Evolutionary conservation across 2,888 invertebrate species (phyloP).

Genomic region (Copidosoma aretas): DNA sequence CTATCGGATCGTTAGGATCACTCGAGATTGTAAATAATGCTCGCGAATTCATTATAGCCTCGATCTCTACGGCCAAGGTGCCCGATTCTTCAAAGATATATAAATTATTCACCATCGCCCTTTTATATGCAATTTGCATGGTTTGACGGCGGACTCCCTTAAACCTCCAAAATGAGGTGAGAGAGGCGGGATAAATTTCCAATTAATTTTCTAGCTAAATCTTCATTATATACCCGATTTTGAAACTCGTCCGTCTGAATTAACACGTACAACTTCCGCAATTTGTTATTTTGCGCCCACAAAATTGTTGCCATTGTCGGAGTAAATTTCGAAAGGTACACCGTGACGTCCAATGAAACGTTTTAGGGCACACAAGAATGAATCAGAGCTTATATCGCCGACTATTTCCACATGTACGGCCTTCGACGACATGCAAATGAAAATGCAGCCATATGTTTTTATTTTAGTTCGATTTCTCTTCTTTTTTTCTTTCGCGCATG

Average conservation of each 20-base stretch:
- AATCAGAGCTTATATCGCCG: constrained; percentile 28
- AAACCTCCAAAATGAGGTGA: constrained; percentile 25
- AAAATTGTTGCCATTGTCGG: constrained; percentile 23
- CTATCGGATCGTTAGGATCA: constrained; percentile 28
- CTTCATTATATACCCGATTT: neutral
- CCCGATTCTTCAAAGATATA: constrained; percentile 10
- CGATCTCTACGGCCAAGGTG: constrained; percentile 25
- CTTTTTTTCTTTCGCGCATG: too few species aligned
- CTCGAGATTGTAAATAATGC: constrained; percentile 30
- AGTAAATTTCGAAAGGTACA: constrained; percentile 11
- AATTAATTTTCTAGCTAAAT: neutral
- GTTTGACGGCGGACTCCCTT: constrained; percentile 30
- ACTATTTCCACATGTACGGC: constrained; percentile 37
- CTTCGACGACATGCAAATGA: constrained; percentile 29
- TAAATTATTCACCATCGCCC: constrained; percentile 14
- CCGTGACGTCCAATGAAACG: constrained; percentile 28
- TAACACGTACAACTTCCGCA: neutral
- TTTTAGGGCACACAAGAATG: constrained; percentile 24
- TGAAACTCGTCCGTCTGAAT: neutral
- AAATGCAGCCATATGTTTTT: too few species aligned
- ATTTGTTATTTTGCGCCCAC: neutral
- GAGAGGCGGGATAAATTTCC: constrained; percentile 22
- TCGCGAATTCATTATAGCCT: constrained; percentile 37
- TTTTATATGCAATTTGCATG: constrained; percentile 32
- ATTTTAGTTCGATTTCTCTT: too few species aligned